Conservation (phyloP, 53 echinoderm and acorn worm genomes). For the Apostichopus leukothele region DNA sequence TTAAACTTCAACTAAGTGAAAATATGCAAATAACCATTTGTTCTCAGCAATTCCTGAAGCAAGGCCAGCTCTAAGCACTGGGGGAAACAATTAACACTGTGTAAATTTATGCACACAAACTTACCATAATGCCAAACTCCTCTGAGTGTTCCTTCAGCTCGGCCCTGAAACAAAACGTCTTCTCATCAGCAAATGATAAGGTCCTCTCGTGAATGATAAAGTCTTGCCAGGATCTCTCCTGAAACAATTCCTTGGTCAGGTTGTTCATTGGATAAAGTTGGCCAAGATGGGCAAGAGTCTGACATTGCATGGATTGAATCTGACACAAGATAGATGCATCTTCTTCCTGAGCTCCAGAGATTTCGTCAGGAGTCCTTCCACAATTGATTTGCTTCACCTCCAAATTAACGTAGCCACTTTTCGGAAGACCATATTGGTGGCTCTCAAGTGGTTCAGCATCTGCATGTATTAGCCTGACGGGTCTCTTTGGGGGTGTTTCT, state of each 20-base stretch:
- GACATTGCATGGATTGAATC: slow-evolving; percentile 28
- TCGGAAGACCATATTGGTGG: slow-evolving; percentile 8
- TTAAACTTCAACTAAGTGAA: too few species aligned
- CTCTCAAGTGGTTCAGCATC: slow-evolving; percentile 38
- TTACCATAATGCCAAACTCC: slow-evolving; percentile 27
- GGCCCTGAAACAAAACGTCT: slow-evolving; percentile 32
- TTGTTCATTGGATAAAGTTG: slow-evolving; percentile 2
- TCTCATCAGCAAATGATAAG: not conserved
- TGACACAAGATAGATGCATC: not conserved
- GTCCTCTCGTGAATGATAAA: slow-evolving; percentile 39
- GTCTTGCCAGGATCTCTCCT: slow-evolving; percentile 20
- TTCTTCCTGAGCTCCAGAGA: not conserved
- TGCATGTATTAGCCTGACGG: slow-evolving; percentile 75
- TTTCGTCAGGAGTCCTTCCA: not conserved
- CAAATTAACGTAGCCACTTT: slow-evolving; percentile 25
- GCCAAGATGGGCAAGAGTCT: not conserved
- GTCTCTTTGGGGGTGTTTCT: slow-evolving; percentile 69
- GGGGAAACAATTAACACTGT: not conserved
- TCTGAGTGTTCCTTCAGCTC: slow-evolving; percentile 21
- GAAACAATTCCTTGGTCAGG: not conserved
- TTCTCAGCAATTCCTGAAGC: too few species aligned
- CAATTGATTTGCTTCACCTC: slow-evolving; percentile 25
- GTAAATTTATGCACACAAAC: not conserved
- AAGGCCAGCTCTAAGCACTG: not conserved
- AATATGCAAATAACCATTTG: too few species aligned